Evolutionary conservation across 2,113 vertebrate genomes (phyloP).

Genomic region (Callaeas wilsoni): DNA sequence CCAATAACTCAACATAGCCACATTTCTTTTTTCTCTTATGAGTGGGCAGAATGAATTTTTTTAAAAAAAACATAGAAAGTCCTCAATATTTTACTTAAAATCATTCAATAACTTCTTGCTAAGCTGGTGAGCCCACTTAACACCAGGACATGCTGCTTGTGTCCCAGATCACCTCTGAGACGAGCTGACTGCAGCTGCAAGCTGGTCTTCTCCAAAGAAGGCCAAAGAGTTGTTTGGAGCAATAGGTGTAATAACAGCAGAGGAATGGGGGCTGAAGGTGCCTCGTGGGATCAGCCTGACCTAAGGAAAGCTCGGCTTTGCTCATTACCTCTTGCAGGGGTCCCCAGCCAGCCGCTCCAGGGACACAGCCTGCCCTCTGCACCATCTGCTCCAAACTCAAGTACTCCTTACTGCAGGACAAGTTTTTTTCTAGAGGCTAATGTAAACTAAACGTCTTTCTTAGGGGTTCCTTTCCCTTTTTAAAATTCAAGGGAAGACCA

Average conservation of each 20-base stretch:
- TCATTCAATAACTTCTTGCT: background rate
- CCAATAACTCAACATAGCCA: background rate
- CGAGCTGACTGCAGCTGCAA: background rate
- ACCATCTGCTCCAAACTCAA: background rate
- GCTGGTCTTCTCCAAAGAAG: background rate
- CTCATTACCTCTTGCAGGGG: background rate
- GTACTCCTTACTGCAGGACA: background rate
- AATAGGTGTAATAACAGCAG: background rate
- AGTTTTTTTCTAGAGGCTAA: background rate
- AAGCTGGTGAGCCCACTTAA: background rate
- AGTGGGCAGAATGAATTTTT: background rate
- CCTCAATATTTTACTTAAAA: background rate
- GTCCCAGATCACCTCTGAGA: background rate
- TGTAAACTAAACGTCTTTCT: background rate
- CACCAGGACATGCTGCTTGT: background rate
- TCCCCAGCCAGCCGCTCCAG: background rate
- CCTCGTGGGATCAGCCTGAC: rapidly evolving
- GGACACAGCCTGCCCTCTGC: background rate
- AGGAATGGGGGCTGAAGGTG: background rate
- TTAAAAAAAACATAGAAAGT: background rate
- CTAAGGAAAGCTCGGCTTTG: background rate
- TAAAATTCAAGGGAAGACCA: background rate
- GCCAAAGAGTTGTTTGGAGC: background rate
- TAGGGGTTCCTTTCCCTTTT: background rate
- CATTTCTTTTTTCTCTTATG: background rate